phyloP scores from a whole-genome alignment of 64 coral and sea anemone genomes.

The Montipora cactus region DNA sequence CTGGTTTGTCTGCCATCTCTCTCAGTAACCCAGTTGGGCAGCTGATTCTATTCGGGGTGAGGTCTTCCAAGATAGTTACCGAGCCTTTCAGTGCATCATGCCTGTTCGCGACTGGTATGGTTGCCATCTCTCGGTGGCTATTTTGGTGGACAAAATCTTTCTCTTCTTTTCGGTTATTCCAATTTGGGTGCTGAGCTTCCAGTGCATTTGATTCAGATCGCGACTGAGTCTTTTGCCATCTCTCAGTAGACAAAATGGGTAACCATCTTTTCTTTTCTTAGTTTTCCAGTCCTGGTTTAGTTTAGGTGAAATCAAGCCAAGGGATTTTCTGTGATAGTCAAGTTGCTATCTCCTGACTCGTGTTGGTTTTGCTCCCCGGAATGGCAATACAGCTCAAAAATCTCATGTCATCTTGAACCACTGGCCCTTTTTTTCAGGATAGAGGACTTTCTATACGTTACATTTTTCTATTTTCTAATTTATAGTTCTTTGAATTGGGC shows the following conservation, averaged over 20 bases:
- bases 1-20: conserved; percentile 3
- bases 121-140: conserved; percentile 13
- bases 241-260: conserved; percentile 4
- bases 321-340: neutral
- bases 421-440: neutral
- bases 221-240: conserved; percentile 1
- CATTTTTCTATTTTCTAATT: neutral
- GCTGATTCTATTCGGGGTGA: neutral
- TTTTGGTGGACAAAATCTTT: conserved; percentile 25
- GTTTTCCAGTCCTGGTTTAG: neutral
- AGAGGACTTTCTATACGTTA: neutral
- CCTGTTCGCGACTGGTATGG: conserved; percentile 1
- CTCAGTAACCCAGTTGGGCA: conserved; percentile 17
- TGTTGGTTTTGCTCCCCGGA: neutral
- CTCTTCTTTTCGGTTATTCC: neutral
- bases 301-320: neutral
- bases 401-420: neutral
- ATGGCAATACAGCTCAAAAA: neutral
- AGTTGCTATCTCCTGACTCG: too few relatives aligned
- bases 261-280: neutral
- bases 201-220: conserved; percentile 18
- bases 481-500: too few relatives aligned
- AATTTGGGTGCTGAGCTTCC: conserved; percentile 13
- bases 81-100: conserved; percentile 22
- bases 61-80: neutral